A percentile compares a stretch with the other conserved stretches of the same genome.
phyloP scores from a whole-genome alignment of 2,888 invertebrate genomes.

The Chloromyia formosa region DNA sequence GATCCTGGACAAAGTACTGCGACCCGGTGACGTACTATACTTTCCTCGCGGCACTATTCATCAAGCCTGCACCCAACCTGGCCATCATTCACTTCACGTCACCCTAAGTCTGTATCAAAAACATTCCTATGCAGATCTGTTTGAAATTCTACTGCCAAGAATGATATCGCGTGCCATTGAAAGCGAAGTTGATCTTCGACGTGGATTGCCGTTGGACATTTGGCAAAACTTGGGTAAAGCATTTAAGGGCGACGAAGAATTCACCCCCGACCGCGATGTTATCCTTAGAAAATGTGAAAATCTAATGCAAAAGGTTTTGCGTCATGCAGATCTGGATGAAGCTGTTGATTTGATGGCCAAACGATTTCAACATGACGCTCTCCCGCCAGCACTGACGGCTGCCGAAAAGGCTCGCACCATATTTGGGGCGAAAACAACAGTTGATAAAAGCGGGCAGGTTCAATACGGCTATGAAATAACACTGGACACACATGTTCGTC shows the following conservation, averaged over 20 bases:
- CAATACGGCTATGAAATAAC: conserved; percentile 56
- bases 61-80: conserved; percentile 81
- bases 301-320: conserved; percentile 69
- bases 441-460: conserved; percentile 68
- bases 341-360: conserved; percentile 89
- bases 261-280: conserved; percentile 63
- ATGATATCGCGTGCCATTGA: conserved; percentile 78
- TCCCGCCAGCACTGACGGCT: conserved; percentile 81
- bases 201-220: conserved; percentile 83
- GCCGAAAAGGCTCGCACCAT: conserved; percentile 76
- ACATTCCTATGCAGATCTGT: conserved; percentile 88
- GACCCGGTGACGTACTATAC: conserved; percentile 91
- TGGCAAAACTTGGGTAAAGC: conserved; percentile 78
- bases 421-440: conserved; percentile 75
- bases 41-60: conserved; percentile 91
- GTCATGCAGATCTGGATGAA: conserved; percentile 73
- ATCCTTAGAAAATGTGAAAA: conserved; percentile 67
- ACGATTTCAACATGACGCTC: conserved; percentile 82
- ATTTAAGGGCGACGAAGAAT: conserved; percentile 65
- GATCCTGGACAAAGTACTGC: conserved; percentile 79
- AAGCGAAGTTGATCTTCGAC: conserved; percentile 75
- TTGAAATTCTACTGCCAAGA: conserved; percentile 80
- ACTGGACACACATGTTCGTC: conserved; percentile 69
- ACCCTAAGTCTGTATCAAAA: conserved; percentile 93
- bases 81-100: conserved; percentile 90